Base-by-base conservation (phyloP, 2,797 vertebrate genomes). In the Jordanella pulchra region DNA sequence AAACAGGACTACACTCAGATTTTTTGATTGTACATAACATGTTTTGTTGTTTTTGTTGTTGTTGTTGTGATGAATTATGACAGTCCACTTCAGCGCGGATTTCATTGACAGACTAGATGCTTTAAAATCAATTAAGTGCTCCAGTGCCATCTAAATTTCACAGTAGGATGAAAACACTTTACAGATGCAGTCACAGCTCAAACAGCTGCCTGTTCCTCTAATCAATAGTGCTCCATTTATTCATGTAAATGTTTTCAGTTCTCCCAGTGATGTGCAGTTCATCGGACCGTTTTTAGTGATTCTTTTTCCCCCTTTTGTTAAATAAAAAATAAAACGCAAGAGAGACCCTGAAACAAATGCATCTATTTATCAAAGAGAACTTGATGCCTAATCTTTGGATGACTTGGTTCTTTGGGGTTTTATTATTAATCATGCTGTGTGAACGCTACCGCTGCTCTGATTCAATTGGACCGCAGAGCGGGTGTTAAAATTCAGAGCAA, bases 401-500 rank as follows among this genome's bases (percentile, higher is more conserved):
- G 7, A 53, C 11, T 14, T 60, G n/a, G 61, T 73, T 71, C 44
- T 68, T 25, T 35, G 47, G n/a, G 51, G 23, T 1, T 4, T 12
- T 6, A 5, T 75, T 47, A 63, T 18, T 17, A 35, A 67, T 72
- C 75, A 28, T 35, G 58, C 60, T 32, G 69, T 17, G 73, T 72
- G 54, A 4, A 15, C 25, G 65, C 58, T 32, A 30, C 53, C 28
- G 67, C 28, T 66, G 39, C 64, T 61, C 5, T 44, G 75, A 39
- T 73, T 71, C 74, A 66, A 32, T 1, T 69, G 81, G 77, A 64
- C 87, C 82, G 89, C 89, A 88, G 88, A 77, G 82, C 39, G 5
- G 65, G 4, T 35, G 83, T 89, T 90, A 87, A 89, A 50, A 89
- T 91, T 88, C 90, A 84, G 77, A 76, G 71, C 90, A 87, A 90